phyloP scores from a whole-genome alignment of 2,888 invertebrate species.

The Pyrrhosoma nymphula region DNA sequence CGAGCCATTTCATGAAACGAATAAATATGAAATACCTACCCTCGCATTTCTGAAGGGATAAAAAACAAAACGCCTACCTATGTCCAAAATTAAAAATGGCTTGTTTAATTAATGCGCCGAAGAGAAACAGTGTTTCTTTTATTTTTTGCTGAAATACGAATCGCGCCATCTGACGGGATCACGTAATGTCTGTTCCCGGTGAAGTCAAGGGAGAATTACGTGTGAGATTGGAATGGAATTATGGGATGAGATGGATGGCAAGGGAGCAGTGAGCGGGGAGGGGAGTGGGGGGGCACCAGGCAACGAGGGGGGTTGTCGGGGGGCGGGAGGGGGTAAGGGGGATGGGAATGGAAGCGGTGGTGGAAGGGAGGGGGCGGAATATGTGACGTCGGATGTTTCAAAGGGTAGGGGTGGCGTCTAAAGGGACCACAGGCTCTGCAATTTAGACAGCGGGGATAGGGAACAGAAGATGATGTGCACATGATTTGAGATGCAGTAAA shows the following conservation, averaged over 20 bases:
- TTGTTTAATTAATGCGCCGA: background rate
- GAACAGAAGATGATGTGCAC: background rate
- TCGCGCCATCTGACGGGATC: constrained; percentile 13
- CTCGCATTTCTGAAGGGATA: background rate
- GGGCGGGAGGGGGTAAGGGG: background rate
- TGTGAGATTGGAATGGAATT: constrained; percentile 34
- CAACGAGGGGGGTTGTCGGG: background rate
- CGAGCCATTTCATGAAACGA: background rate
- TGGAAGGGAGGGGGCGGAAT: background rate
- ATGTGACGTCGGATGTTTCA: background rate
- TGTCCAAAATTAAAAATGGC: background rate
- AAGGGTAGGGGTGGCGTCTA: background rate
- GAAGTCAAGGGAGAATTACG: constrained; percentile 27
- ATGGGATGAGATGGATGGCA: background rate
- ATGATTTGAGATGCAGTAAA: background rate
- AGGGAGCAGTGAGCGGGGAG: background rate
- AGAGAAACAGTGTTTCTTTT: background rate
- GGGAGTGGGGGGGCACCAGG: background rate
- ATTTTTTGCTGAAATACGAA: background rate
- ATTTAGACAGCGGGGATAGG: background rate
- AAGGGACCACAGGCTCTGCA: background rate
- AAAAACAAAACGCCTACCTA: background rate
- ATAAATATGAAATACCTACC: background rate
- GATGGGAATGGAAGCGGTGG: no score
- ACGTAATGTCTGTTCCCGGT: background rate